phyloP scores from a whole-genome alignment of 2,113 vertebrate species.

The Sinocyclocheilus anshuiensis region DNA sequence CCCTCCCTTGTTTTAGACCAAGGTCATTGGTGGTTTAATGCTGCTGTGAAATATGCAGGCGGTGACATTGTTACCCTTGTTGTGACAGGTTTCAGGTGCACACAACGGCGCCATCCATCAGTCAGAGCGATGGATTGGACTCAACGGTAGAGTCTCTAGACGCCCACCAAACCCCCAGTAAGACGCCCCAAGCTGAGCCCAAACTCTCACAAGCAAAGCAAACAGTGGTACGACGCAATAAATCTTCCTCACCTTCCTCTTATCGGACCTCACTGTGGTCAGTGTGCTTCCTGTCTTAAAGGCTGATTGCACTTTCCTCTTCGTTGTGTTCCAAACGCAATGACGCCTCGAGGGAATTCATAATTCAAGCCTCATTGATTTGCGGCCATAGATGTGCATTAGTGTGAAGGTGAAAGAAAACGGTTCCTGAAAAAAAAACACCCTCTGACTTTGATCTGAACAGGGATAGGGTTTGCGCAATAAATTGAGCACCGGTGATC shows the following conservation, averaged over 20 bases:
- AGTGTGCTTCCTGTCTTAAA: constrained; percentile 42
- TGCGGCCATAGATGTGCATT: constrained; percentile 47
- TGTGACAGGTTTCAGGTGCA: constrained; percentile 78
- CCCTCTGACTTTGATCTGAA: neutral
- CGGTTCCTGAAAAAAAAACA: constrained; percentile 3
- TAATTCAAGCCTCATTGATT: constrained; percentile 57
- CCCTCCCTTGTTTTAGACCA: constrained; percentile 11
- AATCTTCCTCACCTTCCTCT: neutral
- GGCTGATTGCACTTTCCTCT: constrained; percentile 43
- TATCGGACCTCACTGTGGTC: constrained; percentile 43
- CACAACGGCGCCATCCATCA: constrained; percentile 73
- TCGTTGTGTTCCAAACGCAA: constrained; percentile 20
- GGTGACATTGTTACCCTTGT: constrained; percentile 81
- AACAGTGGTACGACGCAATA: neutral
- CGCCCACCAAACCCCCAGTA: neutral
- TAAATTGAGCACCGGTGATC: neutral
- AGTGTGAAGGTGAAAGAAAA: constrained; percentile 45
- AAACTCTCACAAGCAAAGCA: neutral
- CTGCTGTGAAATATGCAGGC: constrained; percentile 61
- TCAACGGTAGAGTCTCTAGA: constrained; percentile 8
- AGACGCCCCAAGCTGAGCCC: neutral
- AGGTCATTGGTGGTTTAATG: constrained; percentile 35
- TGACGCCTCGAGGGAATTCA: constrained; percentile 49
- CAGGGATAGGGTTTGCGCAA: neutral
- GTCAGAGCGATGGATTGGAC: constrained; percentile 67